Evolutionary conservation across 2,113 vertebrate species (phyloP).

Genomic region (Tragelaphus strepsiceros): DNA sequence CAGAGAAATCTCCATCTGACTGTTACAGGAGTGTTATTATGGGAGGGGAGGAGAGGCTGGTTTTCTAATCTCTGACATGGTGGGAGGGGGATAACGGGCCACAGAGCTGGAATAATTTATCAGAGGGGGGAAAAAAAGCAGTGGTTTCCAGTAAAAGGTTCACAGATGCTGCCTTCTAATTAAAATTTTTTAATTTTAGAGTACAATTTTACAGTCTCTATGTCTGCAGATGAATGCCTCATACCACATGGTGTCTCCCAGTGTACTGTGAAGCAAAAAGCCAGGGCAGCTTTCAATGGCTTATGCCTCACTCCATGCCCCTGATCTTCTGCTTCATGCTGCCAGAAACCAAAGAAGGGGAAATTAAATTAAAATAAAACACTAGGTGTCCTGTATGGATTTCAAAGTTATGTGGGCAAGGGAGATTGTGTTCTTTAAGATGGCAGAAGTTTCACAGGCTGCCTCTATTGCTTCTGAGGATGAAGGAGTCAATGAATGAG

Average conservation of each 20-base stretch:
- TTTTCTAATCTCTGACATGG: conserved; percentile 63
- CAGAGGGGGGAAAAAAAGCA: conserved; percentile 44
- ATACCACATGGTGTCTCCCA: conserved; percentile 5
- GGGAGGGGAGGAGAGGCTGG: conserved; percentile 19
- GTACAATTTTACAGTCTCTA: conserved; percentile 55
- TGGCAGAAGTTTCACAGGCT: not conserved
- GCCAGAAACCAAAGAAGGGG: conserved; percentile 32
- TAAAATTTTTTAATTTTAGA: conserved; percentile 80
- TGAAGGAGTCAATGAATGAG: not conserved
- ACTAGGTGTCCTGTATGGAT: not conserved
- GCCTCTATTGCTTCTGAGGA: not conserved
- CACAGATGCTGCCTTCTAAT: conserved; percentile 83
- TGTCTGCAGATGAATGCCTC: conserved; percentile 59
- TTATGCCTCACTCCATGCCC: not conserved
- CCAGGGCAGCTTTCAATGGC: not conserved
- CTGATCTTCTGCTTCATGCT: not conserved
- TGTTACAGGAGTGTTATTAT: conserved; percentile 15
- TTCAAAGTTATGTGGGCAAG: not conserved
- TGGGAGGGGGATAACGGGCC: conserved; percentile 48
- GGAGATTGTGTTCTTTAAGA: not conserved
- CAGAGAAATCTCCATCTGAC: conserved; percentile 58
- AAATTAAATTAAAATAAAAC: conserved; percentile 41
- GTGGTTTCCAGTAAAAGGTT: conserved; percentile 65
- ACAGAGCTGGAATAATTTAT: conserved; percentile 65
- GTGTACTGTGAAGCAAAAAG: not conserved